Evolutionary conservation across 2,888 invertebrate genomes (phyloP), one percentile per base, ranked within the genome.

Genomic region (Seira ritae): DNA sequence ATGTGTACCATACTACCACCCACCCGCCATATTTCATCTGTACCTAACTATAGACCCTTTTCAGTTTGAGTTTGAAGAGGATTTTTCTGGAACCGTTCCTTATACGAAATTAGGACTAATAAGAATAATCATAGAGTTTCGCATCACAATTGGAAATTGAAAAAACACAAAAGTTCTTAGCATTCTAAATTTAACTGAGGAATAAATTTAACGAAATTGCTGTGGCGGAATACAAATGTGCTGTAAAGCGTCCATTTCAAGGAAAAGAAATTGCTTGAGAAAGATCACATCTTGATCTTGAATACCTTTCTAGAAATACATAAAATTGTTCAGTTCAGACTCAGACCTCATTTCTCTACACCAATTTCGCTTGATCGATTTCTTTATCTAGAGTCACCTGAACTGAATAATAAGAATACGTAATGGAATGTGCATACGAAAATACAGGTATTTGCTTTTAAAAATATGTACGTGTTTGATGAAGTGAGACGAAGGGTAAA

Each of bases 321-420:
- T 8, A 66, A 66, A 8, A 24, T 24, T n/a, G 0, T 2, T 6
- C 31, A 69, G 68, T 6, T n/a, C n/a, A n/a, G n/a, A n/a, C n/a
- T n/a, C n/a, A n/a, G n/a, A n/a, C n/a, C n/a, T n/a, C n/a, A n/a
- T n/a, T n/a, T n/a, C n/a, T n/a, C n/a, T n/a, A n/a, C n/a, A n/a
- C 46, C 74, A 17, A 62, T 69, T 80, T 74, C 67, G n/a, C 20
- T 24, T 69, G 69, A 80, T 80, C 62, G 69, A 74, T 74, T 80
- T 74, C 80, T 80, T 79, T 80, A 80, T 74, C 74, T 74, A 62
- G 74, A 74, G 80, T 80, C 69, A 74, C 80, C 68, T 67, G 80
- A 68, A 73, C 68, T 72, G 80, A 80, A 80, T 80, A 80, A 80
- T 74, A 74, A 79, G 12, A 42, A 42, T 42, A 12, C 42, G 12